Conservation (phyloP, 2,797 vertebrate genomes). For the Acanthurus leucopareius region DNA sequence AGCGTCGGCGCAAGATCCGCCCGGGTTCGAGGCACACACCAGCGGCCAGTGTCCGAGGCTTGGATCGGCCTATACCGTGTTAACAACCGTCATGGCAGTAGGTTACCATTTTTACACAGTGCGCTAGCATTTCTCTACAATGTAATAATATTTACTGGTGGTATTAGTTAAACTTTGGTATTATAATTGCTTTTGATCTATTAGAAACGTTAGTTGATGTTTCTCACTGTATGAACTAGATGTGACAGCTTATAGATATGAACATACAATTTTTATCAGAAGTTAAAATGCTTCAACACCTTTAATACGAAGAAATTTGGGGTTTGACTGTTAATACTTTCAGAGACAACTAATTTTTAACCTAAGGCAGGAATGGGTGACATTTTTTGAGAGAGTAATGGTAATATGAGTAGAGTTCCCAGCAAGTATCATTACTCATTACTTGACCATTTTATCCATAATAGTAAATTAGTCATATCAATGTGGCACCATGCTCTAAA, state of each 20-base stretch:
- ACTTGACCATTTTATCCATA: too few species aligned
- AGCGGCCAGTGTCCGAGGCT: slow-evolving; percentile 86
- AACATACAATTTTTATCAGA: not conserved
- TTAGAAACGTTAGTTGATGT: not conserved
- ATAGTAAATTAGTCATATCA: too few species aligned
- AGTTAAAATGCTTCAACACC: slow-evolving; percentile 7
- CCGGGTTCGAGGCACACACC: slow-evolving; percentile 80
- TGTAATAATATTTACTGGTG: too few species aligned
- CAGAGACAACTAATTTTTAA: not conserved
- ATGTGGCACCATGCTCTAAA: too few species aligned
- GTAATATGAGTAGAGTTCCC: not conserved
- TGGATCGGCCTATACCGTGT: slow-evolving; percentile 88
- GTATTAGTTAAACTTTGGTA: too few species aligned
- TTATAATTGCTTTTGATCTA: not conserved
- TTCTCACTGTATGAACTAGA: not conserved
- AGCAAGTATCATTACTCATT: too few species aligned
- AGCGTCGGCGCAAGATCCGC: slow-evolving; percentile 80
- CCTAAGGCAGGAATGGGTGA: not conserved
- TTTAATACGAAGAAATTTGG: not conserved
- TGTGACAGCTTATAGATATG: not conserved
- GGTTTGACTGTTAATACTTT: not conserved
- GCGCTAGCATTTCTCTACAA: too few species aligned
- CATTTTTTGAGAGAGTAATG: not conserved
- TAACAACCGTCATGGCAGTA: slow-evolving; percentile 87
- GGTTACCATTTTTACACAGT: slow-evolving; percentile 39